phyloP scores from a whole-genome alignment of 2,113 vertebrate genomes.

The Pheucticus melanocephalus region DNA sequence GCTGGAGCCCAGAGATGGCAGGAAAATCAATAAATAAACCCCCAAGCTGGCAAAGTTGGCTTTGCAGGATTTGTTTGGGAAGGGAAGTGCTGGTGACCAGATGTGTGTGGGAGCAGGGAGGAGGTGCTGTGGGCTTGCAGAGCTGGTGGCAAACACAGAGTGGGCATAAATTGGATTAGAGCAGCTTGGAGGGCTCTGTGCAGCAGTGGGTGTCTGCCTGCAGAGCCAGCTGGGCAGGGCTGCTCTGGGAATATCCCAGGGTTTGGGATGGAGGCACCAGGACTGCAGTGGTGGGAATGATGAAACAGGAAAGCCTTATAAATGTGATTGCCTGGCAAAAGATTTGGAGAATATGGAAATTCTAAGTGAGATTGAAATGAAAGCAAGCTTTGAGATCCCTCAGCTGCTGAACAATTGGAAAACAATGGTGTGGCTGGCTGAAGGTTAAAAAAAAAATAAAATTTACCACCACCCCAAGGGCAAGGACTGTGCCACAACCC shows the following conservation, averaged over 20 bases:
- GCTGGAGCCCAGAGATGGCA: background rate
- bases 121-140: conserved; percentile 9
- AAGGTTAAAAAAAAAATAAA: no score
- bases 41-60: background rate
- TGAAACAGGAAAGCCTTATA: no score
- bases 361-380: no score
- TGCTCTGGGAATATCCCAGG: background rate
- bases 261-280: background rate
- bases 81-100: background rate
- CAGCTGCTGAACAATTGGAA: no score
- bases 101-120: conserved; percentile 56
- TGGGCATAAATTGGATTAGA: background rate
- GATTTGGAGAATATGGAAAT: no score
- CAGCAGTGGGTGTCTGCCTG: background rate
- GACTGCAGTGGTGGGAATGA: accelerated
- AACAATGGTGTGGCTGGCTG: no score
- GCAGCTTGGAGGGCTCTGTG: background rate
- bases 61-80: background rate
- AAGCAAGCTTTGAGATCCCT: no score
- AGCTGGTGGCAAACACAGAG: conserved; percentile 9
- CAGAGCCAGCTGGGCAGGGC: background rate
- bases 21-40: background rate
- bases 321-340: no score
- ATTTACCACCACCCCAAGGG: no score
- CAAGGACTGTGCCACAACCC: no score